Evolutionary conservation across 2,888 invertebrate species (phyloP).

Genomic region (Phaonia tiefii): DNA sequence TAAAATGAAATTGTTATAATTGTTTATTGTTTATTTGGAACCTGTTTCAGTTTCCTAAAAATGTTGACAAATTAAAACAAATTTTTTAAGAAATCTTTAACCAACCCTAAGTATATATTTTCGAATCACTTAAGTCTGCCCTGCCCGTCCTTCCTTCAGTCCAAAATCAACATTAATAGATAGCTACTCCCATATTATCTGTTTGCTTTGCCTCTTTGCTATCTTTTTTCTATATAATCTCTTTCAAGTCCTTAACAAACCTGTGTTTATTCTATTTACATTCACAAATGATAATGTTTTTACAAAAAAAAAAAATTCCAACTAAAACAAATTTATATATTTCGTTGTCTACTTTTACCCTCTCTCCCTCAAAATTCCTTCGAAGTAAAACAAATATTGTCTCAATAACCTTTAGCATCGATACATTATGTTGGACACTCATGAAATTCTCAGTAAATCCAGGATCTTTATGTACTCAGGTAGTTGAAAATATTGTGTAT

Average conservation of each 20-base stretch:
- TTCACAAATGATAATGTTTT: slow-evolving; percentile 5
- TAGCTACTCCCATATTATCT: background rate
- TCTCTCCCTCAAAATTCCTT: background rate
- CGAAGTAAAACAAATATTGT: background rate
- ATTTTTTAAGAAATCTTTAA: no score
- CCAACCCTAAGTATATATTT: no score
- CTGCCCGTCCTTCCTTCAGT: background rate
- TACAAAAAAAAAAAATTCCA: background rate
- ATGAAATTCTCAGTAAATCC: background rate
- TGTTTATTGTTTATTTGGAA: no score
- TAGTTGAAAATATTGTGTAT: background rate
- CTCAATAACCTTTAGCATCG: background rate
- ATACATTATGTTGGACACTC: background rate
- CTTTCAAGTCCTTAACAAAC: no score
- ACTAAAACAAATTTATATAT: background rate
- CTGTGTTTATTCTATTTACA: slow-evolving; percentile 3
- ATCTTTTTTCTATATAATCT: no score
- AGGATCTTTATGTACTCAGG: background rate
- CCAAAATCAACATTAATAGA: background rate
- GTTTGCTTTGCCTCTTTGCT: background rate
- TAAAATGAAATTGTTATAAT: no score
- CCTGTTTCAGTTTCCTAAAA: no score
- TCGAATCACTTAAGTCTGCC: no score
- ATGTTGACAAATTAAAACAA: no score
- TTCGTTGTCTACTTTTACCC: background rate